phyloP scores from a whole-genome alignment of 1,140 invertebrate genomes.

The Apolygus lucorum region DNA sequence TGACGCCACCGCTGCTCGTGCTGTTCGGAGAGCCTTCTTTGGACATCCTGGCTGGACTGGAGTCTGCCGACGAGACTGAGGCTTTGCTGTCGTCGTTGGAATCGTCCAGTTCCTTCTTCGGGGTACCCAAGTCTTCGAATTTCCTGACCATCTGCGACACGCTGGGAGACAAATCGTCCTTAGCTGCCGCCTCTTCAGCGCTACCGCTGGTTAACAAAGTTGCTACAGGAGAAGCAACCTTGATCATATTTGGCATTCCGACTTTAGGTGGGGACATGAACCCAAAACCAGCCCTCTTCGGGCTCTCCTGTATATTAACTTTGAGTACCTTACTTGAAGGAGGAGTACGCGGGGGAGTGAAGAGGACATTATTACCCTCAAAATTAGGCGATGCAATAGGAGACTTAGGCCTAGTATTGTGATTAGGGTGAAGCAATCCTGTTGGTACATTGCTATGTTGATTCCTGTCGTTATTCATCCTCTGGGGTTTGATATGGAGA shows the following conservation, averaged over 20 bases:
- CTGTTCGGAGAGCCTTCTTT: slow-evolving; percentile 2
- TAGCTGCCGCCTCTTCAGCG: slow-evolving; percentile 11
- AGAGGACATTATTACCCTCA: not conserved
- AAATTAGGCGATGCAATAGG: not conserved
- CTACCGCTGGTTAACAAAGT: slow-evolving; percentile 23
- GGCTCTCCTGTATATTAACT: slow-evolving; percentile 25
- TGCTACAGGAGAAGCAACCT: slow-evolving; percentile 29
- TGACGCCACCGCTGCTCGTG: slow-evolving; percentile 30
- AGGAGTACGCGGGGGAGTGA: slow-evolving; percentile 13
- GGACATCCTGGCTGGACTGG: not conserved
- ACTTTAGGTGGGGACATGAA: slow-evolving; percentile 24
- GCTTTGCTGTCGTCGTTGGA: slow-evolving; percentile 38
- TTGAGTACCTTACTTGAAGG: slow-evolving; percentile 10
- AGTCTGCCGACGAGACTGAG: not conserved
- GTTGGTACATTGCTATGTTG: slow-evolving; percentile 24
- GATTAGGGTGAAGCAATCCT: slow-evolving; percentile 26
- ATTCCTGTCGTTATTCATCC: slow-evolving; percentile 8
- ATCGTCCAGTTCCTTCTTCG: slow-evolving; percentile 26
- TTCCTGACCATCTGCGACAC: slow-evolving; percentile 35
- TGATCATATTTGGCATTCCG: slow-evolving; percentile 25
- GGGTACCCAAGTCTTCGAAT: slow-evolving; percentile 33
- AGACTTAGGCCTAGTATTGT: slow-evolving; percentile 17
- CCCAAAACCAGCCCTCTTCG: slow-evolving; percentile 18
- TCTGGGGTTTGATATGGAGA: slow-evolving; percentile 18
- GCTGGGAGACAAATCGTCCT: slow-evolving; percentile 24